Base-by-base conservation (phyloP, 2,113 vertebrate species). In the Camelus bactrianus region DNA sequence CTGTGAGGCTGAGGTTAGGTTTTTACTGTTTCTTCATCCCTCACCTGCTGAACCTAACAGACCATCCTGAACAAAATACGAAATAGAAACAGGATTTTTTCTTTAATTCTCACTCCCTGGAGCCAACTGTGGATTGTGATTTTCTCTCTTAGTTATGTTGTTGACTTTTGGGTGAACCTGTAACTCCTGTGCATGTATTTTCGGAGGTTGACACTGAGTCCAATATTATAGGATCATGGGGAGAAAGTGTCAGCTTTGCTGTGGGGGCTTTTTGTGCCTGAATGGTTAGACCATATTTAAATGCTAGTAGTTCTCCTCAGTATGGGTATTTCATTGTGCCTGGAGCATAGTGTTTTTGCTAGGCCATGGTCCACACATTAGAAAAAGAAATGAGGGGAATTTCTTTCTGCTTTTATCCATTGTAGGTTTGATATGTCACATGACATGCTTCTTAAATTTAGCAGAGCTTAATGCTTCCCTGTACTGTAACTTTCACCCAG, bases 361-460 rank as follows among this genome's bases (percentile, higher is more conserved):
- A 93, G 67, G 42, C 28, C 30, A 46, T 17, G 38, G 10, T 50
- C n/a, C 42, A 89, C 64, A 52, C 9, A 8, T 82, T 94, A 79
- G 48, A 89, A 77, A 86, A 85, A 48, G 28, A 94, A 80, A 50
- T 54, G 46, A 52, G 83, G 35, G 94, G 30, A 60, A 35, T 82
- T 95, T 93, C 38, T 93, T 28, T 52, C 14, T 32, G 15, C 10
- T 93, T 91, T 92, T 69, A 94, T 65, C 48, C 48, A 67, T 42
- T 70, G 52, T 46, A 69, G 14, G 82, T 84, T 75, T 96, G 52
- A 79, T 86, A 30, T 48, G n/a, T 85, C 87, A 73, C 26, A 58
- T 81, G 92, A 46, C 10, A 73, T 46, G 46, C 38, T 91, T 91
- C 70, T 91, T 93, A 83, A 89, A 91, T 90, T 88, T 96, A 93